Evolutionary conservation across 2,888 invertebrate species (phyloP).

Genomic region (Cylindroiulus punctatus): DNA sequence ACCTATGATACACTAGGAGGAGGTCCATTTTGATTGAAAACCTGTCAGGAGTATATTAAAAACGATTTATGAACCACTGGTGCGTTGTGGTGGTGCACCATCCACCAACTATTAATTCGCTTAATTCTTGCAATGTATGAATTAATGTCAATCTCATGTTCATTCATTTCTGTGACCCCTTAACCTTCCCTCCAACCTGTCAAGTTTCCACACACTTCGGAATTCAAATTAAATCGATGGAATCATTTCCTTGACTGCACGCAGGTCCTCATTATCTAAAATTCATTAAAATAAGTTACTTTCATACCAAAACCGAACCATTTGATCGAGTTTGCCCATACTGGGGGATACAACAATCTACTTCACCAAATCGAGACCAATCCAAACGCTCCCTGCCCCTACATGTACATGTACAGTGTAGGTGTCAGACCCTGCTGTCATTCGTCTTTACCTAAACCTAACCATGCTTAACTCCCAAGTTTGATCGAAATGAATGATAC

Average conservation of each 20-base stretch:
- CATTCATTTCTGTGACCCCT: too few species aligned
- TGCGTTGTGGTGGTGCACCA: background rate
- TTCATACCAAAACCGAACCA: too few species aligned
- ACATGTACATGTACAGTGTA: too few species aligned
- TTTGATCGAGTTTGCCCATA: too few species aligned
- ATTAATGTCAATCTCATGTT: background rate
- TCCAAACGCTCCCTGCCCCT: background rate
- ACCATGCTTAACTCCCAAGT: background rate
- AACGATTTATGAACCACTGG: constrained; percentile 4
- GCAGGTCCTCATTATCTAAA: too few species aligned
- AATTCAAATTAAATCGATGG: too few species aligned
- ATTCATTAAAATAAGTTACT: too few species aligned
- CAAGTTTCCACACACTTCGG: too few species aligned
- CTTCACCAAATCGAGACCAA: background rate
- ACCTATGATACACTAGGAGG: background rate
- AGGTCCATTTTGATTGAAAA: constrained; percentile 31
- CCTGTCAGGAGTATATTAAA: constrained; percentile 19
- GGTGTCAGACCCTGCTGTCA: background rate
- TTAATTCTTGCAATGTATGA: too few species aligned
- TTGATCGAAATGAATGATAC: constrained; percentile 31
- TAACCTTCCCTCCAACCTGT: too few species aligned
- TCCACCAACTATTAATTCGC: background rate
- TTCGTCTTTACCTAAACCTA: background rate
- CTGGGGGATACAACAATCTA: background rate
- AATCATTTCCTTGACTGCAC: too few species aligned